Evolutionary conservation across 2,113 vertebrate genomes (phyloP), one percentile per base, ranked within the genome.

Genomic region (Alouatta palliata): DNA sequence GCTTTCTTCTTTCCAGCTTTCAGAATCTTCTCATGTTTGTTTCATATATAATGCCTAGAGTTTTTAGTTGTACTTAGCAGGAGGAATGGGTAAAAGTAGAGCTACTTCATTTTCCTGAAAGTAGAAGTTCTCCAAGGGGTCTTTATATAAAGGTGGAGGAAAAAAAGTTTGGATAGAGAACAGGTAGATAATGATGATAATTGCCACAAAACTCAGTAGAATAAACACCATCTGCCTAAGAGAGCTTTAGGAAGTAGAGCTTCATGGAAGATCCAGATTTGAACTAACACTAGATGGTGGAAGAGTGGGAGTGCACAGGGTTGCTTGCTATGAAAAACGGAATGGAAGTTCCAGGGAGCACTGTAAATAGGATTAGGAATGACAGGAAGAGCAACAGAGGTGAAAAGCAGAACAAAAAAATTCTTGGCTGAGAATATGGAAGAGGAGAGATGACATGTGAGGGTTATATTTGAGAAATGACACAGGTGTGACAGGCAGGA

Each of bases 121-220:
- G 56, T 61, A 0, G 49, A 79, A 64, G 37, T 73, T 84, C 61
- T 85, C 27, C 52, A 81, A 40, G 71, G 81, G 40, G 25, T 64
- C 90, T 94, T 83, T 64, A 58, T 89, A 49, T 56, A 95, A 89
- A 89, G 19, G 37, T 87, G 58, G 49, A 81, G 75, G 61, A 90
- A 83, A 66, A 77, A 56, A 17, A 75, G 13, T 73, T 73, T 87
- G 35, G n/a, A 77, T 32, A 19, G n/a, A 85, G 6, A 35, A 64
- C 61, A 83, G 47, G n/a, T 83, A 30, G 75, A 77, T 77, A 43
- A 58, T 88, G 77, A 82, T 73, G n/a, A 49, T 47, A 52, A 87
- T 94, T 66, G 94, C 64, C 83, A 75, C 73, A 87, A 95, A 93
- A 84, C 47, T 27, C 27, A 45, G 47, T 30, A 47, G 61, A 82